Evolutionary conservation across 2,888 invertebrate genomes (phyloP).

Genomic region (Allophyes oxyacanthae): DNA sequence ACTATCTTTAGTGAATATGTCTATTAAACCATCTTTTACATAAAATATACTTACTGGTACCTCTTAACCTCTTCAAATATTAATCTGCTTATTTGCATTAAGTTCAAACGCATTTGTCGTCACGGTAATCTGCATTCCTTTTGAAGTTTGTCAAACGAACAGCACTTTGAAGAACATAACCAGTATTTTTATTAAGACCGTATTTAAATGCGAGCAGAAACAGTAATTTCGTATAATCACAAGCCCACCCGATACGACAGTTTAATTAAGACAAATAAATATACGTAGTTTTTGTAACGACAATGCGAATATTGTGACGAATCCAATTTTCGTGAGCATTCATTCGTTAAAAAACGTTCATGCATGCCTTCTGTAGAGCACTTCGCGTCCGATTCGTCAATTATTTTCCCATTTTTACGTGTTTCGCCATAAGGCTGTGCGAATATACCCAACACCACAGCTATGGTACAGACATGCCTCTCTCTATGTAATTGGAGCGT

Average conservation of each 20-base stretch:
- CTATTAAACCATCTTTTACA: slow-evolving; percentile 38
- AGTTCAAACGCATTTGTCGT: slow-evolving; percentile 41
- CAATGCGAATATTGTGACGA: slow-evolving; percentile 49
- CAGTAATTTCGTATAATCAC: slow-evolving; percentile 7
- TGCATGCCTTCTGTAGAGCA: slow-evolving; percentile 60
- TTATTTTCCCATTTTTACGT: slow-evolving; percentile 67
- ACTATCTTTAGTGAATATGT: slow-evolving; percentile 27
- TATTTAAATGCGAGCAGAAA: too few species aligned
- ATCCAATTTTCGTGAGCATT: slow-evolving; percentile 62
- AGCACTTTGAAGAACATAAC: too few species aligned
- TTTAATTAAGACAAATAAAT: slow-evolving; percentile 49
- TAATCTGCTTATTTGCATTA: slow-evolving; percentile 49
- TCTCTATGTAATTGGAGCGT: slow-evolving; percentile 75
- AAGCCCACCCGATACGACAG: slow-evolving; percentile 15
- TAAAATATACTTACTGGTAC: slow-evolving; percentile 26
- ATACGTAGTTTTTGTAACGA: slow-evolving; percentile 25
- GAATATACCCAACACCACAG: slow-evolving; percentile 50
- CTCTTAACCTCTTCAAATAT: slow-evolving; percentile 34
- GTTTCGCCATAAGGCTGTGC: slow-evolving; percentile 34
- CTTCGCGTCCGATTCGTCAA: slow-evolving; percentile 65
- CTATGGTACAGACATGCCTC: slow-evolving; percentile 58
- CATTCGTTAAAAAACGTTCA: slow-evolving; percentile 64
- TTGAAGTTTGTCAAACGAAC: slow-evolving; percentile 29
- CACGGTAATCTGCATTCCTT: slow-evolving; percentile 42
- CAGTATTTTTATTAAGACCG: too few species aligned